These are phyloP conservation scores for Cirrhinus molitorella DNA, from an alignment of 2,797 vertebrate species.

Conservation along the genomic window DNA sequence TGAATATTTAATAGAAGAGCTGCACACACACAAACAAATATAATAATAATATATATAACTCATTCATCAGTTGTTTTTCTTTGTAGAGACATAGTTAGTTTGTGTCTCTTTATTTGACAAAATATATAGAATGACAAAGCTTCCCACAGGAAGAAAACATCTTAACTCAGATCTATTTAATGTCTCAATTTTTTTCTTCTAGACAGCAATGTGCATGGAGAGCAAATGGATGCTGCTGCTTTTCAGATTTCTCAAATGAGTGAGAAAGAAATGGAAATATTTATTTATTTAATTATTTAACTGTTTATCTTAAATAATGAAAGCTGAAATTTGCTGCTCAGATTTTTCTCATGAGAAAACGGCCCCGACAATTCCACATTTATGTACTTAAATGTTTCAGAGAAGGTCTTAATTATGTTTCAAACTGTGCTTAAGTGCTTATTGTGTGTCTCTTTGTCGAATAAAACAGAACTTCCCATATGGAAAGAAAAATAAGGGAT, in stretches of 20 bases:
- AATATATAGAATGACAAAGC: not conserved
- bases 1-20: constrained; percentile 63
- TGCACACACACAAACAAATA: constrained; percentile 32
- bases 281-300: too few relatives aligned
- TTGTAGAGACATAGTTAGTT: constrained; percentile 20
- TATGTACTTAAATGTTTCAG: not conserved
- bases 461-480: not conserved
- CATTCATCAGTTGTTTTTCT: constrained; percentile 23
- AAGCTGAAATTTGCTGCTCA: too few relatives aligned
- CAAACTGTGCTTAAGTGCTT: not conserved
- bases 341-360: too few relatives aligned
- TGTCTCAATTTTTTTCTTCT: not conserved
- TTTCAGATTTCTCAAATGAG: not conserved
- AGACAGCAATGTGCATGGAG: not conserved
- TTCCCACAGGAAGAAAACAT: constrained; percentile 7
- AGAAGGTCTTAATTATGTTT: too few relatives aligned
- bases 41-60: constrained; percentile 5
- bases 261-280: too few relatives aligned
- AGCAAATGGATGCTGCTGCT: not conserved
- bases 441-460: not conserved
- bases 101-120: constrained; percentile 26
- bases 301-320: too few relatives aligned
- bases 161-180: constrained; percentile 10
- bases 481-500: too few relatives aligned
- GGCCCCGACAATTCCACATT: not conserved